phyloP scores from a whole-genome alignment of 2,888 invertebrate genomes.

The Himalopsyche kuldschensis region DNA sequence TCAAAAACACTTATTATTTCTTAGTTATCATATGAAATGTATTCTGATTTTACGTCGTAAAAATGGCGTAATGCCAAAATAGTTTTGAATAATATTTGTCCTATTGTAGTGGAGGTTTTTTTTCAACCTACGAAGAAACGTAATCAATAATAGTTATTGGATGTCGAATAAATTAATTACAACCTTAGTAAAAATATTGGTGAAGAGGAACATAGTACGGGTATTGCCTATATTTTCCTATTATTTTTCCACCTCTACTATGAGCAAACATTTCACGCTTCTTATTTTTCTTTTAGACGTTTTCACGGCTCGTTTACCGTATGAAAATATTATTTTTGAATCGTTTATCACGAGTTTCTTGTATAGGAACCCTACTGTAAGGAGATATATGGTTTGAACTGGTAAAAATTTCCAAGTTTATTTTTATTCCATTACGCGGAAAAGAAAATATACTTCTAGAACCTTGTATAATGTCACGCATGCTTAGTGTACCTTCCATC shows the following conservation, averaged over 20 bases:
- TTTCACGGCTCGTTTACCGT: constrained; percentile 10
- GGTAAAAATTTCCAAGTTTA: neutral
- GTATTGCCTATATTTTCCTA: constrained; percentile 18
- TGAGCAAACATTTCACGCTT: constrained; percentile 6
- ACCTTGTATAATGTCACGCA: neutral
- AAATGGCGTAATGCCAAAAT: no score
- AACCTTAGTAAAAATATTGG: neutral
- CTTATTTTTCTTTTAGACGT: neutral
- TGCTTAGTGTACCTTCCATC: neutral
- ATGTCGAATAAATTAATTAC: neutral
- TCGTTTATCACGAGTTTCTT: neutral
- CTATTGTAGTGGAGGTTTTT: no score
- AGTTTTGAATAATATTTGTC: no score
- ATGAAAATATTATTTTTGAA: constrained; percentile 10
- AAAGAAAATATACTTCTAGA: neutral
- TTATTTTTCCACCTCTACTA: constrained; percentile 13
- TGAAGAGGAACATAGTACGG: neutral
- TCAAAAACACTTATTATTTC: no score
- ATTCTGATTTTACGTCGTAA: no score
- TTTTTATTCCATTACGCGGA: neutral
- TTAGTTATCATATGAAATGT: no score
- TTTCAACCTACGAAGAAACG: no score
- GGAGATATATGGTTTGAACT: neutral
- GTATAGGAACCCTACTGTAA: neutral
- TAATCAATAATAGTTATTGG: neutral